phyloP scores from a whole-genome alignment of 2,888 invertebrate genomes.

The Euzophera pinguis region DNA sequence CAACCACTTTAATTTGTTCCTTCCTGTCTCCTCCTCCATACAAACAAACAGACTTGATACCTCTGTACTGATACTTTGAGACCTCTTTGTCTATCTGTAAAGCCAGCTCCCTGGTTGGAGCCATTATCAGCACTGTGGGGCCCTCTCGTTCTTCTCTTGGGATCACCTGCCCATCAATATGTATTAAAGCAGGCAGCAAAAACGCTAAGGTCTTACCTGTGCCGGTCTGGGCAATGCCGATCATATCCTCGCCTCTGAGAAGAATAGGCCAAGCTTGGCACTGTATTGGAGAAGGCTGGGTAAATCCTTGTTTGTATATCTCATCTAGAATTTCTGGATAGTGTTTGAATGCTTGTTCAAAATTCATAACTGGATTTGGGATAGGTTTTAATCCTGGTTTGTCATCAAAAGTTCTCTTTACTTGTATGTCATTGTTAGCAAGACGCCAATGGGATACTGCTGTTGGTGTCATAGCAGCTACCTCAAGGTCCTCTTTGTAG shows the following conservation, averaged over 20 bases:
- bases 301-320: conserved; percentile 89
- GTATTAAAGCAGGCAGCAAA: conserved; percentile 94
- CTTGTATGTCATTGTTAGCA: conserved; percentile 86
- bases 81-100: conserved; percentile 96
- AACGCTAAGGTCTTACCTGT: conserved; percentile 98
- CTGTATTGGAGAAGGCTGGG: conserved; percentile 94
- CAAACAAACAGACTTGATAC: conserved; percentile 93
- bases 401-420: conserved; percentile 82
- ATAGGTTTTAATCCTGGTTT: conserved; percentile 69
- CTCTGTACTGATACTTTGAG: conserved; percentile 91
- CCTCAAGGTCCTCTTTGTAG: conserved; percentile 87
- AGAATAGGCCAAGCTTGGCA: conserved; percentile 97
- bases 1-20: conserved; percentile 87
- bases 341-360: conserved; percentile 89
- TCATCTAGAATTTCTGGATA: conserved; percentile 92
- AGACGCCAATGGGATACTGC: conserved; percentile 83
- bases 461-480: conserved; percentile 82
- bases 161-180: conserved; percentile 91
- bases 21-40: conserved; percentile 94
- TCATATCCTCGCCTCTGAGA: conserved; percentile 93
- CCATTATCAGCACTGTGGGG: conserved; percentile 92
- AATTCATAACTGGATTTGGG: conserved; percentile 89
- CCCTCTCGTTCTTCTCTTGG: conserved; percentile 86
- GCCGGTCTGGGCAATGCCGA: conserved; percentile 97
- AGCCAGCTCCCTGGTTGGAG: conserved; percentile 96